These are phyloP conservation scores for Apodemus speciosus DNA, from an alignment of 2,113 vertebrate species.

Conservation along the genomic window DNA sequence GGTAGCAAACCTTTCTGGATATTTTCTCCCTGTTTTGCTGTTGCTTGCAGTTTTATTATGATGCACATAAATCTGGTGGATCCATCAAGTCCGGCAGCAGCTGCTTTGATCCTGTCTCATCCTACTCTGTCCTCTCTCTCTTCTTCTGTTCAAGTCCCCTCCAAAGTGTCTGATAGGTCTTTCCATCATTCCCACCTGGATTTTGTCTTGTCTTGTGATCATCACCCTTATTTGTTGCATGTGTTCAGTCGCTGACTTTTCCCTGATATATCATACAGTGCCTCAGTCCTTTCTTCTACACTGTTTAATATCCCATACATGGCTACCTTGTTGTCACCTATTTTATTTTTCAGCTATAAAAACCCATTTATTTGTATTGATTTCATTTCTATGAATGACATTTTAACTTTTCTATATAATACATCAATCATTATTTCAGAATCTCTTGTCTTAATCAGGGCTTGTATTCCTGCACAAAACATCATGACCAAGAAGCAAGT, in stretches of 20 bases:
- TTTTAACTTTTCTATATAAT: background rate
- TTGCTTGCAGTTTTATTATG: background rate
- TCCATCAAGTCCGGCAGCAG: background rate
- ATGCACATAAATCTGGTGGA: background rate
- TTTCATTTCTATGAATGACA: background rate
- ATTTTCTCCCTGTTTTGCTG: background rate
- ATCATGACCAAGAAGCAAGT: too few relatives aligned
- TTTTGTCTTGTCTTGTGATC: background rate
- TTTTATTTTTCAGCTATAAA: slow-evolving; percentile 34
- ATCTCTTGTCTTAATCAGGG: background rate
- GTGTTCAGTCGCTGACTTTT: background rate
- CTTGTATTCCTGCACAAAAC: too few relatives aligned
- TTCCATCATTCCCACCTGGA: background rate
- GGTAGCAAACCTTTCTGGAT: background rate
- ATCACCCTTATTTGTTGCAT: background rate
- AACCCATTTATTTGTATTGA: background rate
- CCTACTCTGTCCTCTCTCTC: background rate
- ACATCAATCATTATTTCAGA: slow-evolving; percentile 14
- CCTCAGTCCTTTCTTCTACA: background rate
- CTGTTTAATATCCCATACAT: background rate
- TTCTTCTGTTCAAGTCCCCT: background rate
- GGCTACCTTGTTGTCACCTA: background rate
- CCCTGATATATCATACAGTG: background rate
- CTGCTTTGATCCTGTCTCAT: background rate
- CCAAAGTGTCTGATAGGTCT: background rate